Evolutionary conservation across 2,888 invertebrate species (phyloP).

Genomic region (Thymelicus lineola): DNA sequence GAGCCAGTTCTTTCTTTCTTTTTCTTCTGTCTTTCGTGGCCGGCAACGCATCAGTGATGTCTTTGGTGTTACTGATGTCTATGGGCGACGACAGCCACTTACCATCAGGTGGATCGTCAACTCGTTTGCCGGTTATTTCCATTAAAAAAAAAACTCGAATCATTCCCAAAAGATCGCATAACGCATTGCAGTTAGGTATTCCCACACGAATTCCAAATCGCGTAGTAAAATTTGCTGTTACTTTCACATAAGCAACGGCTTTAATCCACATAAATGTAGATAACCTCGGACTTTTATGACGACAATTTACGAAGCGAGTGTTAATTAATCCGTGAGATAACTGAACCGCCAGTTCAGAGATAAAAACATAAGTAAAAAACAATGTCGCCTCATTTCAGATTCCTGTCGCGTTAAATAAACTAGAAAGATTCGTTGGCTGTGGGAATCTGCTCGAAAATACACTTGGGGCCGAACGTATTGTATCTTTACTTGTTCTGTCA

Average conservation of each 20-base stretch:
- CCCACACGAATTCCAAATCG: not conserved
- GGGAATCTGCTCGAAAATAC: constrained; percentile 26
- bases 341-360: constrained; percentile 32
- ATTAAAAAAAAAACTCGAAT: too few species aligned
- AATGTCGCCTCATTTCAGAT: constrained; percentile 56
- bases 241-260: constrained; percentile 13
- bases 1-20: too few species aligned
- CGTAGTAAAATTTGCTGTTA: not conserved
- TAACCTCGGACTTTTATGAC: constrained; percentile 31
- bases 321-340: constrained; percentile 37
- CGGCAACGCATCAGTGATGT: too few species aligned
- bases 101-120: too few species aligned
- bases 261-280: constrained; percentile 13
- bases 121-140: too few species aligned
- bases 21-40: too few species aligned
- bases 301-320: constrained; percentile 31
- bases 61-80: too few species aligned
- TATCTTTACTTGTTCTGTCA: not conserved
- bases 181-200: not conserved
- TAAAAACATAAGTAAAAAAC: constrained; percentile 40
- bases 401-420: constrained; percentile 57
- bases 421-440: constrained; percentile 41
- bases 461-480: constrained; percentile 2
- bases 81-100: too few species aligned
- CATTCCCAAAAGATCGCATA: too few species aligned